These are phyloP conservation scores for Dynastes hyllus DNA, from an alignment of 2,888 invertebrate species.

Conservation along the genomic window DNA sequence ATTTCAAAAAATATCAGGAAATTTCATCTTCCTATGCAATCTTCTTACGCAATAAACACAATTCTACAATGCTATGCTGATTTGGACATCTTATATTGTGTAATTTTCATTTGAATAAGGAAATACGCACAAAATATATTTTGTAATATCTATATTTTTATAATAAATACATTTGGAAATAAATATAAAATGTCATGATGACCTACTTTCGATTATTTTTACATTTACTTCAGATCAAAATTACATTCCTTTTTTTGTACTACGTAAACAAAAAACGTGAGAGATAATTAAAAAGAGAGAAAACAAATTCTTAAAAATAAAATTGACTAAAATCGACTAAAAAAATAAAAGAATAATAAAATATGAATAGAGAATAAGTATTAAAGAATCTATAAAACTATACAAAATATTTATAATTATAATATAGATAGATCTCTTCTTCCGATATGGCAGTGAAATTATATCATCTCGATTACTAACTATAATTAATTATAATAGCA, in stretches of 20 bases:
- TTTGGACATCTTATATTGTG: no score
- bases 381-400: conserved; percentile 36
- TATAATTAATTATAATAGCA: conserved; percentile 33
- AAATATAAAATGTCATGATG: conserved; percentile 41
- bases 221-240: conserved; percentile 43
- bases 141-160: conserved; percentile 36
- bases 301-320: conserved; percentile 32
- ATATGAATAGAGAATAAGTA: conserved; percentile 37
- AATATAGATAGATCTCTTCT: conserved; percentile 29
- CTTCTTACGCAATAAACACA: no score
- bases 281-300: conserved; percentile 4
- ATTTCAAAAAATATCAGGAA: background rate
- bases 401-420: conserved; percentile 36
- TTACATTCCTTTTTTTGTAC: conserved; percentile 42
- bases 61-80: no score
- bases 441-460: conserved; percentile 45
- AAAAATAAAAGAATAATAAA: conserved; percentile 3
- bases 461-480: conserved; percentile 32
- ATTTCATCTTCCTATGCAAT: no score
- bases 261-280: conserved; percentile 28
- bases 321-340: conserved; percentile 34
- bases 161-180: conserved; percentile 47
- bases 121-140: background rate
- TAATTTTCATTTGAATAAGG: no score
- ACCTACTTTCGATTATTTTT: conserved; percentile 35